Percentiles rank a stretch among this genome's conserved stretches.
These are phyloP conservation scores for Parnassius mnemosyne DNA, from an alignment of 2,888 invertebrate species.

Conservation along the genomic window DNA sequence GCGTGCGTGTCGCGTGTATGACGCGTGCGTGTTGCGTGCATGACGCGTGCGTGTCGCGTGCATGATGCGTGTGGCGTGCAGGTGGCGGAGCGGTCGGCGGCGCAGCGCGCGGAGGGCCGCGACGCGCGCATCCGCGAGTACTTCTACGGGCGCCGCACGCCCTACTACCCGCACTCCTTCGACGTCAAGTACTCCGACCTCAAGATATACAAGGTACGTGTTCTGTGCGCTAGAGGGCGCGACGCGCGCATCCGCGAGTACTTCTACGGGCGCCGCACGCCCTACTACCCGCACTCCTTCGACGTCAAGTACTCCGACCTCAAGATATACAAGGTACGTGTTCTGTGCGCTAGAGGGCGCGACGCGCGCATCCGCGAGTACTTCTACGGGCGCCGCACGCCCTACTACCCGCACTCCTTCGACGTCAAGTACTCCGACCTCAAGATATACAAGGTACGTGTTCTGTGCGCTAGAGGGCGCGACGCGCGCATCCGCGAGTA, in stretches of 20 bases:
- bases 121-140: slow-evolving; percentile 94
- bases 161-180: slow-evolving; percentile 95
- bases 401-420: slow-evolving; percentile 95
- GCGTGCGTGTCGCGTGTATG: too few relatives aligned
- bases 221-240: slow-evolving; percentile 78
- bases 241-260: slow-evolving; percentile 94
- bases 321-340: slow-evolving; percentile 88
- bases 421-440: slow-evolving; percentile 95
- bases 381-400: slow-evolving; percentile 93
- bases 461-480: slow-evolving; percentile 78
- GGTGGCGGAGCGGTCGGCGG: slow-evolving; percentile 92
- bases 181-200: slow-evolving; percentile 95
- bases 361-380: slow-evolving; percentile 94
- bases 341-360: slow-evolving; percentile 78
- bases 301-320: slow-evolving; percentile 95
- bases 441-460: slow-evolving; percentile 88
- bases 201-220: slow-evolving; percentile 88
- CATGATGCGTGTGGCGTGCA: slow-evolving; percentile 41
- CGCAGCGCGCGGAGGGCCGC: slow-evolving; percentile 85
- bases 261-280: slow-evolving; percentile 93
- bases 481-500: slow-evolving; percentile 94
- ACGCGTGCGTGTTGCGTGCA: too few relatives aligned
- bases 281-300: slow-evolving; percentile 95
- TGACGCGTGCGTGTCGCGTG: too few relatives aligned
- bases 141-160: slow-evolving; percentile 93